These are phyloP conservation scores for Dynastes tityus DNA, from an alignment of 2,888 invertebrate species.

Conservation along the genomic window DNA sequence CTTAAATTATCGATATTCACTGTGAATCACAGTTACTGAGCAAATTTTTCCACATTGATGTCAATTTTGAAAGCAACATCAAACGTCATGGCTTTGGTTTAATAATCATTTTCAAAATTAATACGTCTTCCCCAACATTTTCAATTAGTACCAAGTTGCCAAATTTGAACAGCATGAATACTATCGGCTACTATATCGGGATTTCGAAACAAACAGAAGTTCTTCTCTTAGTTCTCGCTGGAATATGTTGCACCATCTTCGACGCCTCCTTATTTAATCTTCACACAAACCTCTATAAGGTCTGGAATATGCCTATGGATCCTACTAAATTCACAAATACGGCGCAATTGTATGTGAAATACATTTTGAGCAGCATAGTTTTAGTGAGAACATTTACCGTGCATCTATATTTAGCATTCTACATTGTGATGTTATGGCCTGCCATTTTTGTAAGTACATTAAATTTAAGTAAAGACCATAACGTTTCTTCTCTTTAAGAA, in stretches of 20 bases:
- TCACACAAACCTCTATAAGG: conserved; percentile 73
- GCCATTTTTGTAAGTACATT: conserved; percentile 71
- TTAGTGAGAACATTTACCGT: conserved; percentile 74
- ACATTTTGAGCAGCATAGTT: conserved; percentile 73
- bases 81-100: not conserved
- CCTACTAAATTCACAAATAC: conserved; percentile 67
- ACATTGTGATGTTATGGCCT: conserved; percentile 75
- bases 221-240: conserved; percentile 72
- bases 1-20: too few species aligned
- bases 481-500: too few species aligned
- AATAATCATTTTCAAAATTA: conserved; percentile 3
- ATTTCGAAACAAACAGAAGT: conserved; percentile 73
- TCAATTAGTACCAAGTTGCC: not conserved
- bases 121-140: not conserved
- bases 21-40: too few species aligned
- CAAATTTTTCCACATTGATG: too few species aligned
- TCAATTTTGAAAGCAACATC: too few species aligned
- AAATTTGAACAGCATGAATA: conserved; percentile 53
- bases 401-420: conserved; percentile 74
- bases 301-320: conserved; percentile 74
- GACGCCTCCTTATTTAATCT: conserved; percentile 75
- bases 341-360: conserved; percentile 71
- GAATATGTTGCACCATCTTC: conserved; percentile 72
- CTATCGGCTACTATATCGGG: conserved; percentile 65
- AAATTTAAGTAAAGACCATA: not conserved